Evolutionary conservation across 1,140 invertebrate species (phyloP).

Genomic region (Archivesica marissinica): DNA sequence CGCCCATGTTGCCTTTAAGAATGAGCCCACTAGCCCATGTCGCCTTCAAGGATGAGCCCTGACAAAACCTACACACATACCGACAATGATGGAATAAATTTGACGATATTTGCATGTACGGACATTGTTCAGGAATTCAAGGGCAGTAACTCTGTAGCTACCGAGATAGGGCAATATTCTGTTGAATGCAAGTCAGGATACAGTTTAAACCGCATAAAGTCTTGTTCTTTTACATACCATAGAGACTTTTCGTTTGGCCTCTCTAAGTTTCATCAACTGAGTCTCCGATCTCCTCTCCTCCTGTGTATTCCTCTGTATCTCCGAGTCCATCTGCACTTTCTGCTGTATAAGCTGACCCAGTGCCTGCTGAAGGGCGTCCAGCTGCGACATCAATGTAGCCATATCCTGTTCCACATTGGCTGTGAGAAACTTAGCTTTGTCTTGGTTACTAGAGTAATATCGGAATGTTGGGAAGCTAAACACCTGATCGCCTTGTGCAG

Average conservation of each 20-base stretch:
- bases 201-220: no score
- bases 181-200: no score
- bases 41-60: no score
- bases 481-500: constrained; percentile 80
- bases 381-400: constrained; percentile 55
- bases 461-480: constrained; percentile 79
- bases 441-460: constrained; percentile 78
- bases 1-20: no score
- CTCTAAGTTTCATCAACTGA: constrained; percentile 74
- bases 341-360: constrained; percentile 60
- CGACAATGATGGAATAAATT: no score
- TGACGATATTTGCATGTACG: no score
- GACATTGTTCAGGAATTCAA: no score
- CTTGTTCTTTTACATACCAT: constrained; percentile 44
- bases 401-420: constrained; percentile 81
- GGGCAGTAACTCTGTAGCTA: no score
- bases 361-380: constrained; percentile 64
- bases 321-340: constrained; percentile 38
- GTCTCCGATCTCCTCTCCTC: constrained; percentile 74
- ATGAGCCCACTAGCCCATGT: no score
- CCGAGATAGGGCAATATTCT: no score
- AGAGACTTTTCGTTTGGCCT: constrained; percentile 68
- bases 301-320: constrained; percentile 70
- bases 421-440: constrained; percentile 74
- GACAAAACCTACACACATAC: no score